phyloP scores from a whole-genome alignment of 2,113 vertebrate genomes.

The Grallaria varia region DNA sequence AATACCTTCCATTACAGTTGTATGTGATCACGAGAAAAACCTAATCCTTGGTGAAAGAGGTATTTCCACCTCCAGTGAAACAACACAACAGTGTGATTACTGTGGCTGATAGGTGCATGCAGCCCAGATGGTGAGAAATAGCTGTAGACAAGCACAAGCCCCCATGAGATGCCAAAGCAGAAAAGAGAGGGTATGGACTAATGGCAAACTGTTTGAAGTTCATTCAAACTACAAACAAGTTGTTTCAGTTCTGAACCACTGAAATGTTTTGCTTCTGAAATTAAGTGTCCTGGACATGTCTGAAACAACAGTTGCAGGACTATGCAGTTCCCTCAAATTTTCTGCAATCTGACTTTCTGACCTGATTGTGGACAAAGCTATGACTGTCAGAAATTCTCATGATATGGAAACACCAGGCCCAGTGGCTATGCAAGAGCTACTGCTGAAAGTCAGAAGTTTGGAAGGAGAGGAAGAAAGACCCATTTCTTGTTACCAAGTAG shows the following conservation, averaged over 20 bases:
- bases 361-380: background rate
- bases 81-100: fast-evolving
- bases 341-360: background rate
- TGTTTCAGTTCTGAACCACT: background rate
- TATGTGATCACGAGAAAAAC: background rate
- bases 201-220: background rate
- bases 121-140: background rate
- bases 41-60: background rate
- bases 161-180: background rate
- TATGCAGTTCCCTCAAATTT: background rate
- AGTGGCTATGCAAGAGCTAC: background rate
- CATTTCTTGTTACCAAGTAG: background rate
- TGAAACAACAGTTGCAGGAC: background rate
- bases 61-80: background rate
- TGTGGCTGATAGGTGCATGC: no score
- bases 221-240: background rate
- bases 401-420: background rate
- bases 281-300: background rate
- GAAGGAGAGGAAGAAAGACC: background rate
- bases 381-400: background rate
- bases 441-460: background rate
- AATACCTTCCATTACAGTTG: background rate
- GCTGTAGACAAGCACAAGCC: background rate
- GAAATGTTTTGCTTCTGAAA: background rate
- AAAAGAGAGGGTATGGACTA: background rate